Evolutionary conservation across 2,888 invertebrate species (phyloP), one percentile per base, ranked within the genome.

Genomic region (Lasius fuliginosus): DNA sequence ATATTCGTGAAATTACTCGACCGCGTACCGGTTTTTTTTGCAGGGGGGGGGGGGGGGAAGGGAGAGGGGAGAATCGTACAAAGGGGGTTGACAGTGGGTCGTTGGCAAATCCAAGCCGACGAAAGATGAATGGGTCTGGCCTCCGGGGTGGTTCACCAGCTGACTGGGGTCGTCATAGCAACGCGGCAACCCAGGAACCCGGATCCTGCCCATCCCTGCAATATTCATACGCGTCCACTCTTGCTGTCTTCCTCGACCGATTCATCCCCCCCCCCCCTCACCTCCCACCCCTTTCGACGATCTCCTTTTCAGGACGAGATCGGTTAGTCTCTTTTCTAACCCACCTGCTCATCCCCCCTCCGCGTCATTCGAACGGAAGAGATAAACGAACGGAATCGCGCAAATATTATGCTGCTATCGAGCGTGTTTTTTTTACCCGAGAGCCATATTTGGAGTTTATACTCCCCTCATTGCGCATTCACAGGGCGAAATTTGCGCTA

Each of bases 151-250:
- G 90, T 92, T 86, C 88, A 91, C 94, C 94, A 94, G 94, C 94
- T 94, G 94, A 94, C 94, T 94, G 89, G 91, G 92, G 94, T 94
- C 89, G 92, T 86, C 93, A 94, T 94, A 92, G 92, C 92, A 93
- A 94, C 94, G 84, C 89, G 91, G 91, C 92, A 92, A 93, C 92
- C 94, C 93, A 93, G 94, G 94, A 93, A 91, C 92, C 36, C 36
- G 36, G 91, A 91, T 89, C 46, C 65, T 64, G 92, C 92, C 92
- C 93, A 92, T 92, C 92, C 92, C 89, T 91, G 85, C 88, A 89
- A 92, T 92, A 93, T 92, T 92, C 89, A 92, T 92, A 88, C 87
- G 67, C 83, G 64, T 65, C 77, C 56, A 42, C 15, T 84, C 76
- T 56, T 85, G 15, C 49, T 23, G 27, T 46, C 74, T 56, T 68